Evolutionary conservation across 1,140 invertebrate species (phyloP), one percentile per base, ranked within the genome.

Genomic region (Caligus rogercresseyi): DNA sequence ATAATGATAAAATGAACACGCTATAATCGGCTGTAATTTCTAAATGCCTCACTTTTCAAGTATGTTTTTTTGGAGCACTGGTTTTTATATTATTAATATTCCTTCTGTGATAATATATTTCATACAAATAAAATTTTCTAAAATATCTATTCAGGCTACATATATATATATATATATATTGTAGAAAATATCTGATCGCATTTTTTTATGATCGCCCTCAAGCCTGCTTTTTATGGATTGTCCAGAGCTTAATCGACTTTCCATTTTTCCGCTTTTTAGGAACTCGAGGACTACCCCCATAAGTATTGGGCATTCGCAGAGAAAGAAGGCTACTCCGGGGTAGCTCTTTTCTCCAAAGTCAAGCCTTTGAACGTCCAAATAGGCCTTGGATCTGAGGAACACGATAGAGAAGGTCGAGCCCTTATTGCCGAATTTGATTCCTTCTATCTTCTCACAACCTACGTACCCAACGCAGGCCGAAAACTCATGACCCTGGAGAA

Each of bases 401-500:
- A 62, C 61, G 68, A 71, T 20, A 66, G 66, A 18, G 69, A 69
- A 61, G 94, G 92, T 1, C 79, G 95, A 69, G 81, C 92, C n/a
- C 95, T 99, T 57, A 95, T 88, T 21, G 88, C 88, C 0, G 94
- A 98, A 76, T 98, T 82, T 76, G 84, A 92, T 63, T 81, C 89
- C 55, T 98, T 89, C 73, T 94, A 82, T 74, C 70, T 98, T 11
- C 79, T 98, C 16, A 77, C 76, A 64, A 71, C 78, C 23, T 63
- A 63, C 25, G 61, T 63, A 25, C 61, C 61, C 18, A 63, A 63
- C 25, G 52, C 61, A n/a, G 61, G 87, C 0, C 76, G 83, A 61
- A 85, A 85, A 64, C 77, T 98, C 64, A 81, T 91, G 24, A 89
- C 89, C 18, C 72, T 97, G 64, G 80, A 84, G 4, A 90, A 92